A percentile compares a stretch with the other conserved stretches of the same genome.
phyloP scores from a whole-genome alignment of 2,797 vertebrate genomes.

The Periparus ater region DNA sequence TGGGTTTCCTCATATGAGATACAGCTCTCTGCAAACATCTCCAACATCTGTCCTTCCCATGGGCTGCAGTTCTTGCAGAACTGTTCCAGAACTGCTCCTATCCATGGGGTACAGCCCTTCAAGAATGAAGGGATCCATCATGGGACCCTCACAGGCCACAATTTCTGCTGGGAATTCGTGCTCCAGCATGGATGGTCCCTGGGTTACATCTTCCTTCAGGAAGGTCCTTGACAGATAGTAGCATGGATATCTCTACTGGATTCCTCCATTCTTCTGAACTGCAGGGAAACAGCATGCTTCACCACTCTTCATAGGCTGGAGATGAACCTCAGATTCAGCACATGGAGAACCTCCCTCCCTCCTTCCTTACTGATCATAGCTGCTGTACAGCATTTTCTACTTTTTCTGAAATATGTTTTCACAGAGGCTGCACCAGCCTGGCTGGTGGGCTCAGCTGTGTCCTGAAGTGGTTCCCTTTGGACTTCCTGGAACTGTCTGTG shows the following conservation, averaged over 20 bases:
- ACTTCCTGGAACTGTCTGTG: fast-evolving
- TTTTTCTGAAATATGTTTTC: neutral
- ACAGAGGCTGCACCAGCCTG: neutral
- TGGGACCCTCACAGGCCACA: no score
- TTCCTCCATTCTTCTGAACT: neutral
- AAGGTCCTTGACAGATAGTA: neutral
- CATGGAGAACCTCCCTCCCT: neutral
- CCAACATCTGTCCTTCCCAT: neutral
- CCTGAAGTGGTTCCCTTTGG: fast-evolving
- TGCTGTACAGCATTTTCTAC: neutral
- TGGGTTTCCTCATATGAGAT: neutral
- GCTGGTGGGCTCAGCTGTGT: neutral
- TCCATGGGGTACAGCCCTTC: neutral
- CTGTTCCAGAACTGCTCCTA: neutral
- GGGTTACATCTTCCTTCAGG: neutral
- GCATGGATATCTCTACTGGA: neutral
- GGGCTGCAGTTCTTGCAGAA: neutral
- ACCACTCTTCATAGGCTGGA: neutral
- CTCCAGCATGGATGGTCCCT: neutral
- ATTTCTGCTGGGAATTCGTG: neutral
- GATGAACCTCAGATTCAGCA: neutral
- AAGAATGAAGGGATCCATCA: fast-evolving
- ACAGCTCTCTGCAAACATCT: neutral
- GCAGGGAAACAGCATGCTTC: neutral
- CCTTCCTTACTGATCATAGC: neutral